Conservation (phyloP, 2,113 vertebrate genomes). For the Rhynchopsitta pachyrhyncha region DNA sequence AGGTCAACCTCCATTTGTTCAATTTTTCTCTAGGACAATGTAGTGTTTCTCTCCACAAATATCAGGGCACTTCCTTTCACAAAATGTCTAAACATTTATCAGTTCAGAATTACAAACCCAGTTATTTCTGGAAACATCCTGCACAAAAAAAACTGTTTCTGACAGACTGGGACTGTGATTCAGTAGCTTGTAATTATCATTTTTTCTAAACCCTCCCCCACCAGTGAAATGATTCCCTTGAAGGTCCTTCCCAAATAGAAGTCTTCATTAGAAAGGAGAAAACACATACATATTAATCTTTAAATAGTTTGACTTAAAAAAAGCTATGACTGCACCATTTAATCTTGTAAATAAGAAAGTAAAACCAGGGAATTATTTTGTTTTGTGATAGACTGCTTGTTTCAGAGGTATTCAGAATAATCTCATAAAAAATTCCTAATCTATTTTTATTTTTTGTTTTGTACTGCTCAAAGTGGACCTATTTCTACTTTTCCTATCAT, state of each 20-base stretch:
- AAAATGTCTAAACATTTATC: neutral
- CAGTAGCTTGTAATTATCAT: neutral
- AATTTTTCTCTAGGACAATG: neutral
- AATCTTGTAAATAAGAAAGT: neutral
- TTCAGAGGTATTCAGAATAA: neutral
- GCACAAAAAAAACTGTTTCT: neutral
- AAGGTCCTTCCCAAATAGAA: neutral
- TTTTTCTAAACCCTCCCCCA: neutral
- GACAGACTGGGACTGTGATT: neutral
- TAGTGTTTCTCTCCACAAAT: neutral
- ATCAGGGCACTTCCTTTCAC: neutral
- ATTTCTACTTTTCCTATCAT: neutral
- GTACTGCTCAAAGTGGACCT: neutral
- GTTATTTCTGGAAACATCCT: neutral
- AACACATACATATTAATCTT: neutral
- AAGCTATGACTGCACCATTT: neutral
- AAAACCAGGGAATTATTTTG: neutral
- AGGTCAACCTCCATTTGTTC: neutral
- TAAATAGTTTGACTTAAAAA: neutral
- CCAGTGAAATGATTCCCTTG: neutral
- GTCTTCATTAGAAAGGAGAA: neutral
- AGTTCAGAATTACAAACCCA: neutral
- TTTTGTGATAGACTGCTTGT: neutral
- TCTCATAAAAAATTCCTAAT: neutral
- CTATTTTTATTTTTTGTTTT: neutral